Evolutionary conservation across 2,113 vertebrate species (phyloP), one percentile per base, ranked within the genome.

Genomic region (Nipponia nippon): DNA sequence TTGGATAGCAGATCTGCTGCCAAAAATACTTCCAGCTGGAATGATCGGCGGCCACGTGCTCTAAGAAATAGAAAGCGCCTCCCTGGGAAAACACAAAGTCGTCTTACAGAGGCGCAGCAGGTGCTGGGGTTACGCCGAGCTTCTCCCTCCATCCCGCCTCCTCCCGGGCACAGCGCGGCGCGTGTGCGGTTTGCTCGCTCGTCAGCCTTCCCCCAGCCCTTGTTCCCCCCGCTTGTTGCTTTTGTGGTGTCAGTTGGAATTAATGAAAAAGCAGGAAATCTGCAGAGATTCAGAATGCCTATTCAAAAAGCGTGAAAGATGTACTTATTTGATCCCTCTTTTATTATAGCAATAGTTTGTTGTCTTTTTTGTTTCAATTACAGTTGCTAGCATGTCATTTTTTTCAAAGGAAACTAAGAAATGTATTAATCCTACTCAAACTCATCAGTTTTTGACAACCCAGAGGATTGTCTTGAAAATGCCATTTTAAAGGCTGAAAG

Each of bases 51-150:
- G 97, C 98, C 66, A 99, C 98, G 1, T 99, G 99, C 90, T 99
- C 99, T 72, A 99, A 42, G 95, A 99, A 99, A 96, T 98, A 99
- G 87, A 99, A 98, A 20, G 98, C 97, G 6, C 99, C 99, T 82
- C 99, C 99, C 99, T 99, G 96, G 30, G 94, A 89, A 55, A 83
- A 86, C 77, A 94, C 19, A 87, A 89, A 91, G 72, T 63, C 4
- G 3, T 21, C 29, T 85, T 21, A 23, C 34, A 71, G 79, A 38
- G 59, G 34, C 2, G 23, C 67, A 25, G 4, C 23, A 7, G 59
- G 50, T 2, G 4, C 53, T 12, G 27, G 56, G 42, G 47, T 36
- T 15, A 3, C 1, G 2, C 52, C 5, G 10, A 72, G 27, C 13
- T 4, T 18, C 29, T 55, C 55, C 79, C 62, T 26, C 76, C 34